Conservation (phyloP, 2,888 invertebrate species). For the Leptopilina drosophilae region DNA sequence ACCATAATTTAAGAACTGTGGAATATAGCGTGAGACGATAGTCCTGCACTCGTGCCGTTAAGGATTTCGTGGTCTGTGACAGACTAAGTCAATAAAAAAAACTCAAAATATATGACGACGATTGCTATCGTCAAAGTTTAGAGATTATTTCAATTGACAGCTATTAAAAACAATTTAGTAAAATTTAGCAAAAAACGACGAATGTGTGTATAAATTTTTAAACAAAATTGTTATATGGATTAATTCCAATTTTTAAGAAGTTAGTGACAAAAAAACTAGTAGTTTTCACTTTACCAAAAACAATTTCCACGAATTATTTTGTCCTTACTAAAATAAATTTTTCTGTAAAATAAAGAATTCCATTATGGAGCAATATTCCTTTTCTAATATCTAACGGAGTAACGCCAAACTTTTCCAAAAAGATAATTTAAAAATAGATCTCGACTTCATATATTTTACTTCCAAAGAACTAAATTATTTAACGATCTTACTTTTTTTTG, state of each 20-base stretch:
- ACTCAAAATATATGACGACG: slow-evolving; percentile 31
- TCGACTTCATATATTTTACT: too few relatives aligned
- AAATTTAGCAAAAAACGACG: slow-evolving; percentile 9
- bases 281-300: not conserved
- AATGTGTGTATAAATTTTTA: not conserved
- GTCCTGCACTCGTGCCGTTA: slow-evolving; percentile 34
- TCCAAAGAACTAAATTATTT: not conserved
- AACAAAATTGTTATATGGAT: not conserved
- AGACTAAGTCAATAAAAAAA: slow-evolving; percentile 38
- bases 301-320: not conserved
- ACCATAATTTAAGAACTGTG: slow-evolving; percentile 60
- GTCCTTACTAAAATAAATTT: too few relatives aligned
- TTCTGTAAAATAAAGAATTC: too few relatives aligned
- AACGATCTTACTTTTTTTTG: not conserved
- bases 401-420: too few relatives aligned
- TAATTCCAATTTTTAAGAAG: not conserved
- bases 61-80: slow-evolving; percentile 40
- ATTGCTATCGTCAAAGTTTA: slow-evolving; percentile 22
- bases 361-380: too few relatives aligned
- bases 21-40: slow-evolving; percentile 52
- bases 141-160: slow-evolving; percentile 31
- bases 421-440: too few relatives aligned
- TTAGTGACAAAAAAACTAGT: not conserved
- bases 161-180: slow-evolving; percentile 24
- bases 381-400: too few relatives aligned